Conservation (phyloP, 2,888 invertebrate species). For the Patella depressa region DNA sequence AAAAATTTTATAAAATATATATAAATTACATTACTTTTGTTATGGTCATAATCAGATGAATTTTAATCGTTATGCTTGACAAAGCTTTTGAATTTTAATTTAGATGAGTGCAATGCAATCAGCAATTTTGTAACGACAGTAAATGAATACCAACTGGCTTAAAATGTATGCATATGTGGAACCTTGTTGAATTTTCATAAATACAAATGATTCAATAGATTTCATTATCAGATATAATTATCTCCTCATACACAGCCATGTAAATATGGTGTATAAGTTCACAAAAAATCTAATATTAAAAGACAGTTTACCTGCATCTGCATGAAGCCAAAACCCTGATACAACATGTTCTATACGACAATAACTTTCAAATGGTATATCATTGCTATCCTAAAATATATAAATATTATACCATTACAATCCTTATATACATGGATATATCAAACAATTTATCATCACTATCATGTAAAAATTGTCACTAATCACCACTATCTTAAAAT, state of each 20-base stretch:
- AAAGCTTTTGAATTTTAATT: conserved; percentile 3
- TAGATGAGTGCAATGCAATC: neutral
- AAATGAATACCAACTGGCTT: no score
- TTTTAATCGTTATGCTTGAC: neutral
- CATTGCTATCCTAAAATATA: conserved; percentile 58
- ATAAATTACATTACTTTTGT: neutral
- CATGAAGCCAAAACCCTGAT: conserved; percentile 67
- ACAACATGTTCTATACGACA: conserved; percentile 69
- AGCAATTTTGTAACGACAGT: no score
- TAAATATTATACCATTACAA: neutral
- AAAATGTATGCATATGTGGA: no score
- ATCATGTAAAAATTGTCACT: no score
- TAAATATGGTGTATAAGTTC: no score
- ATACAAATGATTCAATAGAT: no score
- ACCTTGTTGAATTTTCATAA: no score
- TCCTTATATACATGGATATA: neutral
- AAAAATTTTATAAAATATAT: neutral
- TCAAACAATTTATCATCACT: neutral
- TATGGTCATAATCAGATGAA: neutral
- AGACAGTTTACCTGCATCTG: conserved; percentile 21
- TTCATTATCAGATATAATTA: no score
- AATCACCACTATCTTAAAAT: no score
- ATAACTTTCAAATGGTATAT: conserved; percentile 63
- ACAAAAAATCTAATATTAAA: no score
- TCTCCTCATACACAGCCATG: no score